These are phyloP conservation scores for Ephialtes manifestator DNA, from an alignment of 2,888 invertebrate species.

Conservation along the genomic window DNA sequence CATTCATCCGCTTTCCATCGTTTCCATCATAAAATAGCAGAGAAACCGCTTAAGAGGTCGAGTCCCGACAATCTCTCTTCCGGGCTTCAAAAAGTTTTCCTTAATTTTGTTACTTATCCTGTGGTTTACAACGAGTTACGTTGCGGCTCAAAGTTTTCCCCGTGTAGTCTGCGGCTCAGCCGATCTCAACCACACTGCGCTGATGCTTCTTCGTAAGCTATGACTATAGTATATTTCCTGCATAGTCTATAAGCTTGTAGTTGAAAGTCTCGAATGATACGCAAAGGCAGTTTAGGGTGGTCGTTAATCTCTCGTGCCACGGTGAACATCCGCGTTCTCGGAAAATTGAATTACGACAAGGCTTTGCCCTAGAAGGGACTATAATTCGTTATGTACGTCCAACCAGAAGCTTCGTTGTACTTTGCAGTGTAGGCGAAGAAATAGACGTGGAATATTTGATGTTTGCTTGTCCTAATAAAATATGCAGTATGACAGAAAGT, in stretches of 20 bases:
- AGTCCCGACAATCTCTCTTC: conserved; percentile 15
- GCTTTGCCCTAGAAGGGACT: conserved; percentile 61
- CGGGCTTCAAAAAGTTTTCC: conserved; percentile 51
- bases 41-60: no score
- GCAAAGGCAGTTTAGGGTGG: conserved; percentile 61
- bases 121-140: conserved; percentile 63
- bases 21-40: background rate
- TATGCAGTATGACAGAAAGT: background rate
- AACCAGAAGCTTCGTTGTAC: background rate
- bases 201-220: conserved; percentile 8
- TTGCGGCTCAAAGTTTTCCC: conserved; percentile 39
- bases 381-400: conserved; percentile 69
- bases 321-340: conserved; percentile 46
- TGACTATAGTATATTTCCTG: conserved; percentile 21
- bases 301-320: conserved; percentile 67
- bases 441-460: conserved; percentile 13
- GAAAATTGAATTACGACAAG: conserved; percentile 78
- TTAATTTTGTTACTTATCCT: conserved; percentile 63
- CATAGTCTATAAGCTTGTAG: conserved; percentile 60
- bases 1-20: conserved; percentile 3
- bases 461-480: background rate
- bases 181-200: conserved; percentile 36
- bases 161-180: conserved; percentile 48
- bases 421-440: conserved; percentile 44
- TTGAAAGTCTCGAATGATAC: conserved; percentile 64